Evolutionary conservation across 2,797 vertebrate species (phyloP).

Genomic region (Sebastiscus albofasciatus): DNA sequence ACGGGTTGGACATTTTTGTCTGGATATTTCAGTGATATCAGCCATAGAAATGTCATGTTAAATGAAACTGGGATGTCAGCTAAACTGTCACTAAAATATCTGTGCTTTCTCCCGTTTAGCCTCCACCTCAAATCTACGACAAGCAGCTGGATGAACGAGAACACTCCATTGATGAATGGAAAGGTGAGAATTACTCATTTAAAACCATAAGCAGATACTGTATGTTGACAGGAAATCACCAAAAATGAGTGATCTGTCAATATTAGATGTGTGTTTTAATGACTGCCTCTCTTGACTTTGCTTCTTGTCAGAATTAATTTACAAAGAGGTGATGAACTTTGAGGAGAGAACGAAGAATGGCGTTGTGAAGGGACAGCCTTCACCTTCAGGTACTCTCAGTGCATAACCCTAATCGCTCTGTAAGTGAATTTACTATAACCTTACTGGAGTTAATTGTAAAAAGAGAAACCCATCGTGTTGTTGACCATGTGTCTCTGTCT

Average conservation of each 20-base stretch:
- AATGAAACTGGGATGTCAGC: not conserved
- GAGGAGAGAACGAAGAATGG: constrained; percentile 99
- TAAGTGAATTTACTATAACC: constrained; percentile 86
- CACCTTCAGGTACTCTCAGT: constrained; percentile 99
- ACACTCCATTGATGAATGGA: constrained; percentile 99
- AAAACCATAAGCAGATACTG: not conserved
- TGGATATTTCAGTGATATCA: not conserved
- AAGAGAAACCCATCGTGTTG: constrained; percentile 78
- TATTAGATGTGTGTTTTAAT: not conserved
- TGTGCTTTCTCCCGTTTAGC: constrained; percentile 79
- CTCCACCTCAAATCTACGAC: constrained; percentile 98
- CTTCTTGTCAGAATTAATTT: constrained; percentile 93
- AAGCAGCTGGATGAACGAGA: constrained; percentile 99
- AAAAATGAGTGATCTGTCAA: not conserved
- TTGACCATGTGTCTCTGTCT: constrained; percentile 77
- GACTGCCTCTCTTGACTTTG: not conserved
- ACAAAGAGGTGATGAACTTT: constrained; percentile 99
- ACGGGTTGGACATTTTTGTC: not conserved
- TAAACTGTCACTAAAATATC: constrained; percentile 12
- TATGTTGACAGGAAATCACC: not conserved
- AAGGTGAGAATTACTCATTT: constrained; percentile 85
- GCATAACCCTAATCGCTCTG: constrained; percentile 89
- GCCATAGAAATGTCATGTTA: not conserved
- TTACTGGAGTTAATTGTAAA: constrained; percentile 79
- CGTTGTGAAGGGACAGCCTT: constrained; percentile 99